Conservation (phyloP, 2,113 vertebrate genomes). For the Formicarius rufipectus region DNA sequence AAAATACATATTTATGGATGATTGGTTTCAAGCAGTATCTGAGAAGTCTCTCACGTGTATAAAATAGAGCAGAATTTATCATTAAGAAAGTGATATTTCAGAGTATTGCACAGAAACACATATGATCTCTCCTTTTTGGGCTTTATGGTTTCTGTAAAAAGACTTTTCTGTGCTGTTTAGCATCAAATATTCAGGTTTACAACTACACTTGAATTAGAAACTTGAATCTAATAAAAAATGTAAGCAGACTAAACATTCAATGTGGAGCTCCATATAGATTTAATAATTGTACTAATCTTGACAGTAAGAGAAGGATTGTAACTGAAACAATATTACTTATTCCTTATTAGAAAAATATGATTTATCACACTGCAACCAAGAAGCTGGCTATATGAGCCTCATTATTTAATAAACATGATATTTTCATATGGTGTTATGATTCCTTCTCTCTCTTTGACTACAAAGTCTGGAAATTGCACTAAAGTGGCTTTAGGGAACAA, state of each 20-base stretch:
- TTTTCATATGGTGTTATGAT: background rate
- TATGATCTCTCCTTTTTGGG: background rate
- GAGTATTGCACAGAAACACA: background rate
- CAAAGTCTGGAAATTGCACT: background rate
- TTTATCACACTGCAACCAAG: slow-evolving; percentile 23
- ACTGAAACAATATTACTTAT: background rate
- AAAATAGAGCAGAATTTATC: background rate
- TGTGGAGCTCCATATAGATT: background rate
- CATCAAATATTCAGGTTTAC: background rate
- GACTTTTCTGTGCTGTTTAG: background rate
- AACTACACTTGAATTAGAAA: background rate
- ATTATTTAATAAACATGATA: slow-evolving; percentile 18
- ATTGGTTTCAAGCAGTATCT: background rate
- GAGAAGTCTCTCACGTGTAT: background rate
- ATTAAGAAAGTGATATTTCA: background rate
- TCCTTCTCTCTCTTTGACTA: background rate
- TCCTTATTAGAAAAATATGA: slow-evolving; percentile 8
- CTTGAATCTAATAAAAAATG: slow-evolving; percentile 15
- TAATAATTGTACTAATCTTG: background rate
- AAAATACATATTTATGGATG: background rate
- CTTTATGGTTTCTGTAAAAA: background rate
- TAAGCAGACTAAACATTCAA: background rate
- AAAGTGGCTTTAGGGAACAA: background rate
- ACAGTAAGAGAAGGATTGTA: background rate
- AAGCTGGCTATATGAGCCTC: background rate